phyloP scores from a whole-genome alignment of 2,113 vertebrate species.

The Dermatemys mawii region DNA sequence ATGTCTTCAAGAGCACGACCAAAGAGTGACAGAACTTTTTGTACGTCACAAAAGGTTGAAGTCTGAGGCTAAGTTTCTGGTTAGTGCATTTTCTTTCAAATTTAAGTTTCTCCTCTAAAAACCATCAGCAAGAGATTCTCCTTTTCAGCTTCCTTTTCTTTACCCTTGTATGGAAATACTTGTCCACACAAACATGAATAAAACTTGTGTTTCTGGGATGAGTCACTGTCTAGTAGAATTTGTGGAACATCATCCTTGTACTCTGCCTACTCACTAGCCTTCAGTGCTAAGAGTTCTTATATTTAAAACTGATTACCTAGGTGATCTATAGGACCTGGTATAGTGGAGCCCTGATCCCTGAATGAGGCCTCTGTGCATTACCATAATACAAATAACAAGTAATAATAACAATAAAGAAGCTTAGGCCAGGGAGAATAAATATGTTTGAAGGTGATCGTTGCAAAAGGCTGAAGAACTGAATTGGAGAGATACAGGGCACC shows the following conservation, averaged over 20 bases:
- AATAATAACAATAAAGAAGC: not conserved
- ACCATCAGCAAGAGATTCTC: not conserved
- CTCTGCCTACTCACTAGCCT: too few species aligned
- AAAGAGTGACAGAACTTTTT: not conserved
- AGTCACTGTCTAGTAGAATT: not conserved
- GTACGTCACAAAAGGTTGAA: not conserved
- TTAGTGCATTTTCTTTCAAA: not conserved
- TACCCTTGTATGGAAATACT: not conserved
- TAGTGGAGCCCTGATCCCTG: not conserved
- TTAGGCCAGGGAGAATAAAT: not conserved
- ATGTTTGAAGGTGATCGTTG: not conserved
- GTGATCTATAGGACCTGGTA: not conserved
- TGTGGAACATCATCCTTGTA: not conserved
- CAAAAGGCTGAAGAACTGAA: not conserved
- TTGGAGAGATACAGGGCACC: accelerated
- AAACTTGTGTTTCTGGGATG: not conserved
- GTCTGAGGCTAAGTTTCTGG: not conserved
- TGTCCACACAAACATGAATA: not conserved
- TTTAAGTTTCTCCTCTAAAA: not conserved
- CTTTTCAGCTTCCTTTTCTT: not conserved
- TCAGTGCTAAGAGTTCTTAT: not conserved
- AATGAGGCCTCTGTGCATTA: not conserved
- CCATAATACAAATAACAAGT: not conserved
- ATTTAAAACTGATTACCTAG: not conserved
- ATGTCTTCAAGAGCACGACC: not conserved